These are phyloP conservation scores for Apomyelois bistriatella DNA, from an alignment of 2,888 invertebrate species.

Conservation along the genomic window DNA sequence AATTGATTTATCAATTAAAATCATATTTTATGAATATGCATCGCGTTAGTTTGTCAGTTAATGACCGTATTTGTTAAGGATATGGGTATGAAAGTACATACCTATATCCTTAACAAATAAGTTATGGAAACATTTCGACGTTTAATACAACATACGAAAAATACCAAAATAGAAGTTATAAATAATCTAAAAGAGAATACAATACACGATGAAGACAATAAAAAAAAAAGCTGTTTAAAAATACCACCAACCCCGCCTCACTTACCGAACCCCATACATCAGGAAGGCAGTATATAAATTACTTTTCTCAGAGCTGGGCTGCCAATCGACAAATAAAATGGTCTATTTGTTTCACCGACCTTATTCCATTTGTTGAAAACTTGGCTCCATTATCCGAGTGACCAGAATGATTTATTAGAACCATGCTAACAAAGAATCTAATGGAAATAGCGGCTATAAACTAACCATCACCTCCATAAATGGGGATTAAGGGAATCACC, in stretches of 20 bases:
- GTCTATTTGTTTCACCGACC: conserved; percentile 8
- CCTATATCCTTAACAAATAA: too few relatives aligned
- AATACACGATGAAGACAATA: neutral
- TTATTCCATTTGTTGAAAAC: conserved; percentile 12
- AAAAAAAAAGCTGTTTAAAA: neutral
- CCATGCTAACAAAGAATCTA: neutral
- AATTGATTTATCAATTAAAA: too few relatives aligned
- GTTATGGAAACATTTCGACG: too few relatives aligned
- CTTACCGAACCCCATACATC: conserved; percentile 1
- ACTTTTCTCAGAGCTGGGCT: neutral
- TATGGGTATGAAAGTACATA: too few relatives aligned
- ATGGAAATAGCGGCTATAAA: neutral
- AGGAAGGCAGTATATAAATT: conserved; percentile 9
- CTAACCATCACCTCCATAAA: too few relatives aligned
- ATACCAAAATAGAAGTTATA: too few relatives aligned
- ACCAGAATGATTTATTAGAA: conserved; percentile 4
- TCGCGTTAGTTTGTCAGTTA: too few relatives aligned
- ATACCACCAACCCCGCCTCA: neutral
- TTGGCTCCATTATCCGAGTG: conserved; percentile 1
- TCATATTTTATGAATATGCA: too few relatives aligned
- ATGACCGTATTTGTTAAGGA: too few relatives aligned
- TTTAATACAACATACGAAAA: too few relatives aligned
- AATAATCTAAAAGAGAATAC: neutral
- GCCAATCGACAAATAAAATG: conserved; percentile 10
- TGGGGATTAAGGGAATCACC: too few relatives aligned